Conservation (phyloP, 2,797 vertebrate genomes). For the Hephaestus fuliginosus region DNA sequence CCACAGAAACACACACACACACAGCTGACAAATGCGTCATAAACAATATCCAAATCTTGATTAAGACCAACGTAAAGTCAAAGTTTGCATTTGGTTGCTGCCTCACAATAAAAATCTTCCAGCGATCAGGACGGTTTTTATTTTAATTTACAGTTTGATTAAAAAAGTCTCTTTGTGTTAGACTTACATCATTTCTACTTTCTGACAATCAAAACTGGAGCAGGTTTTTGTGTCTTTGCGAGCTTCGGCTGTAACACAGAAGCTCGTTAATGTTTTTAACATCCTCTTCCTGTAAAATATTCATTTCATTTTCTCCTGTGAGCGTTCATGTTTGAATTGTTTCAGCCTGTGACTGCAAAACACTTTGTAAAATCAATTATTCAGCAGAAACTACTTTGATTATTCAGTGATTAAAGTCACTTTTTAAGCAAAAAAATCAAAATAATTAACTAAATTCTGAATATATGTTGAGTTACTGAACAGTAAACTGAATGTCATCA, state of each 20-base stretch:
- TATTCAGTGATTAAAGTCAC: background rate
- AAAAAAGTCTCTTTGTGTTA: too few relatives aligned
- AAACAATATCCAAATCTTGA: background rate
- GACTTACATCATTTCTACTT: too few relatives aligned
- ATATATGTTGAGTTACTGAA: background rate
- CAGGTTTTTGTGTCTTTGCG: background rate
- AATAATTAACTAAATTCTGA: too few relatives aligned
- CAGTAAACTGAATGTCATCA: background rate
- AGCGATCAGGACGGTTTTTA: too few relatives aligned
- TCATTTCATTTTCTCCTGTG: background rate
- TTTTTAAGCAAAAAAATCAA: background rate
- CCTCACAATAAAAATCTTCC: background rate
- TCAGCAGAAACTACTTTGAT: too few relatives aligned
- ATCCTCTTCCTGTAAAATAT: background rate
- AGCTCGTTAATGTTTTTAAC: too few relatives aligned
- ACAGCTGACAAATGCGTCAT: background rate
- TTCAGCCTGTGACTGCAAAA: background rate
- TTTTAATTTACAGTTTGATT: too few relatives aligned
- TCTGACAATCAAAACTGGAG: background rate
- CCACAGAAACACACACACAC: background rate
- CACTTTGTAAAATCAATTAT: background rate
- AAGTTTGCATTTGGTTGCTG: background rate
- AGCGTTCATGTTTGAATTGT: background rate
- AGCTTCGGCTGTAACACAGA: too few relatives aligned
- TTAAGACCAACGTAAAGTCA: background rate